Evolutionary conservation across 2,113 vertebrate genomes (phyloP).

Genomic region (Oncorhynchus tshawytscha): DNA sequence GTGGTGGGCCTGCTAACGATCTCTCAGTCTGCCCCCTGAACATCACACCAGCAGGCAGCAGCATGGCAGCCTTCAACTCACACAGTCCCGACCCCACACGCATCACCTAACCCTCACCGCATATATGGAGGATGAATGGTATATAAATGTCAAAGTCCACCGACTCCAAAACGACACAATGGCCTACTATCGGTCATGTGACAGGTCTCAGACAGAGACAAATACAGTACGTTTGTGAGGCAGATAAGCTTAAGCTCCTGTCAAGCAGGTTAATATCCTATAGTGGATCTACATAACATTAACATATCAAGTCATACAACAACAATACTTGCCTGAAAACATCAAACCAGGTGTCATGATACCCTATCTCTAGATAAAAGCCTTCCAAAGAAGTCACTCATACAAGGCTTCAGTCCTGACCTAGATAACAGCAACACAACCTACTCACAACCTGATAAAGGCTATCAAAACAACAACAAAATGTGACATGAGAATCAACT

Average conservation of each 20-base stretch:
- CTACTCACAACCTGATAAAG: background rate
- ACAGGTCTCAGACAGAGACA: no score
- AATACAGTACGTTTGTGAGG: no score
- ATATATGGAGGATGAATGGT: no score
- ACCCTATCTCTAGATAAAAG: background rate
- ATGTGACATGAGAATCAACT: constrained; percentile 1
- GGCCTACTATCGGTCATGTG: no score
- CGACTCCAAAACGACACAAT: no score
- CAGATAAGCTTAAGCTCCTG: no score
- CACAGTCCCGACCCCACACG: background rate
- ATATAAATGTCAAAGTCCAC: no score
- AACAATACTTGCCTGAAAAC: background rate
- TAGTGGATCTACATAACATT: background rate
- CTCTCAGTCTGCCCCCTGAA: constrained; percentile 15
- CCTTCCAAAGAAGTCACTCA: background rate
- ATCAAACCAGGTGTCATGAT: background rate
- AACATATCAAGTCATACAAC: background rate
- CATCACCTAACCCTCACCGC: background rate
- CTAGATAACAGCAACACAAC: constrained; percentile 8
- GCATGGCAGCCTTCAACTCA: constrained; percentile 41
- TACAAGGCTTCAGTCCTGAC: constrained; percentile 27
- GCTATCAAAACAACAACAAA: constrained; percentile 8
- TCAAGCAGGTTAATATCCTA: no score
- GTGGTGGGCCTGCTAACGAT: background rate
- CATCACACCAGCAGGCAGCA: constrained; percentile 31